phyloP scores from a whole-genome alignment of 2,797 vertebrate genomes.

The Muraenolepis orangiensis region DNA sequence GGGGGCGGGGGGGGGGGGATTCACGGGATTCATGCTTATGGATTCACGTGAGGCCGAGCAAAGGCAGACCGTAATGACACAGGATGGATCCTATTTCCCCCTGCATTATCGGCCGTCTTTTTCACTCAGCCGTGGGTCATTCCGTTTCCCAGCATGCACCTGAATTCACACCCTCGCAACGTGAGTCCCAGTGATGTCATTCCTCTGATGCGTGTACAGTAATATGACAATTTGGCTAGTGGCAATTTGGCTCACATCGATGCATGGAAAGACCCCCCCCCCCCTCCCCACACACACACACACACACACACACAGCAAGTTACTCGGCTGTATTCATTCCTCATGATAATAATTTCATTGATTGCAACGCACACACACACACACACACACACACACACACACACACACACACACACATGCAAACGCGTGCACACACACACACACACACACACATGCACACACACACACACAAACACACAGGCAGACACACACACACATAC shows the following conservation, averaged over 20 bases:
- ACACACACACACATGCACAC: too few relatives aligned
- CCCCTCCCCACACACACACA: not conserved
- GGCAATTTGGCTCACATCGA: not conserved
- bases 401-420: not conserved
- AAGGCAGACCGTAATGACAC: not conserved
- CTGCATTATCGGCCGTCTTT: too few relatives aligned
- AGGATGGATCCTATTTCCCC: too few relatives aligned
- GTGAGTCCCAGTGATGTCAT: not conserved
- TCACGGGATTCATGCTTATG: too few relatives aligned
- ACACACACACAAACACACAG: not conserved
- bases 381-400: not conserved
- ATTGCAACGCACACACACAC: not conserved
- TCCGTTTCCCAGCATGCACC: not conserved
- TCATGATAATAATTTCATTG: not conserved
- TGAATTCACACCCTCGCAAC: not conserved
- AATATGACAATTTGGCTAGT: not conserved
- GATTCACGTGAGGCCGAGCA: not conserved
- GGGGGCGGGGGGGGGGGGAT: too few relatives aligned
- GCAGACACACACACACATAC: slow-evolving; percentile 3
- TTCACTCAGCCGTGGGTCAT: not conserved
- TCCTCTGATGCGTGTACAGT: too few relatives aligned
- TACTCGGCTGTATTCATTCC: too few relatives aligned
- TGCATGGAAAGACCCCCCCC: not conserved
- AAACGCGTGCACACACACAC: too few relatives aligned
- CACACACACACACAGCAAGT: not conserved